Base-by-base conservation (phyloP, 2,888 invertebrate species). In the Furcula furcula region DNA sequence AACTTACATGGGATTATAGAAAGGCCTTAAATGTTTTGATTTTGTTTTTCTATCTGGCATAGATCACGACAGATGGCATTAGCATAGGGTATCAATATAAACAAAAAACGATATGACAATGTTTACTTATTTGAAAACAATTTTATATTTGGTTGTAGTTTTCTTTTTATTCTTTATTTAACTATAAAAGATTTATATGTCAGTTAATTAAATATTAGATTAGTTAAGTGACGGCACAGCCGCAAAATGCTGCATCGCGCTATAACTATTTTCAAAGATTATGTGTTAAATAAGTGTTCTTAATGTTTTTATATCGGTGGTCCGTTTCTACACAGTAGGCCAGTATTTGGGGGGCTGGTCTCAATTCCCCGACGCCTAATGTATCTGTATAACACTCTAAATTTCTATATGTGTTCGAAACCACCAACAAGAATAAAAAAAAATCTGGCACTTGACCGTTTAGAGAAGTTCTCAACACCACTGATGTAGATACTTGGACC, bases 391-490 rank as follows among this genome's bases (percentile, higher is more conserved):
- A 84, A 80, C 79, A 79, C 83, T 71, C 39, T 52, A 1, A 40
- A 65, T 65, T 54, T 58, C 77, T 72, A 37, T 54, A 64, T 66
- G 85, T 85, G 85, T 85, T 85, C 84, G 62, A 40, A 66, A 64
- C 39, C 38, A 68, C 58, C 40, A 53, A 57, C 69, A 61, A 55
- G 52, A 43, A n/a, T 7, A 59, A 69, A 85, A 83, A 85, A 82
- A 83, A 72, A 55, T 46, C 64, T 72, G 76, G 75, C 69, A 57
- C 61, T 68, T 82, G 78, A 79, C 83, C 76, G 71, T 82, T 74
- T 83, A 81, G 85, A 85, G 83, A 73, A 62, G 32, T 40, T 77
- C 85, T 86, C 86, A 80, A 74, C 74, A 62, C 80, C 74, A 82
- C 86, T 84, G 82, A 41, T 60, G 83, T 84, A 86, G 85, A 76